Evolutionary conservation across 2,797 vertebrate species (phyloP).

Genomic region (Acanthurus lineatus): DNA sequence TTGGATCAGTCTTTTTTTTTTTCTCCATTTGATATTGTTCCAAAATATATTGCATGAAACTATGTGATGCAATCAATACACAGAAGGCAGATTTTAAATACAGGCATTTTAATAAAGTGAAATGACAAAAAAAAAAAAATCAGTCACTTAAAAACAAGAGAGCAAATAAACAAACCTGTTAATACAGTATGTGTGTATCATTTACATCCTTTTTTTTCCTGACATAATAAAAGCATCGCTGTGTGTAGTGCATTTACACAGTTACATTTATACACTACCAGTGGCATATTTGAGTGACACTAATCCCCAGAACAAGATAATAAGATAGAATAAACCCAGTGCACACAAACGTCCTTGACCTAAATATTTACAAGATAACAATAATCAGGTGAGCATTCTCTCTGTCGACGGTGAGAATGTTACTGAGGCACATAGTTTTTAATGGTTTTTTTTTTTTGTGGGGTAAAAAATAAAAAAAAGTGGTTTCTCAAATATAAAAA

Average conservation of each 20-base stretch:
- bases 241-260: slow-evolving; percentile 53
- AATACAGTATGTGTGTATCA: slow-evolving; percentile 35
- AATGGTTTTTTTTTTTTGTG: slow-evolving; percentile 27
- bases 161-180: slow-evolving; percentile 52
- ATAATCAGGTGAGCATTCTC: slow-evolving; percentile 68
- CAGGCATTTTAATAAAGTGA: slow-evolving; percentile 76
- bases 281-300: slow-evolving; percentile 63
- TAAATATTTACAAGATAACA: slow-evolving; percentile 68
- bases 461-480: slow-evolving; percentile 49
- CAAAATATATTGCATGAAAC: slow-evolving; percentile 7
- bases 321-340: slow-evolving; percentile 62
- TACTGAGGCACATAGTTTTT: slow-evolving; percentile 79
- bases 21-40: slow-evolving; percentile 10
- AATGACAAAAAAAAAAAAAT: slow-evolving; percentile 60
- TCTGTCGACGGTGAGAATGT: slow-evolving; percentile 67
- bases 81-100: slow-evolving; percentile 52
- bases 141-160: slow-evolving; percentile 53
- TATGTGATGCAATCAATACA: slow-evolving; percentile 22
- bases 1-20: slow-evolving; percentile 18
- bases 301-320: slow-evolving; percentile 72
- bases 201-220: slow-evolving; percentile 41
- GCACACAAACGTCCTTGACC: slow-evolving; percentile 63
- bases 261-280: slow-evolving; percentile 58
- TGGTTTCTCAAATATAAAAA: slow-evolving; percentile 61
- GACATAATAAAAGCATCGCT: slow-evolving; percentile 35